Evolutionary conservation across 2,888 invertebrate genomes (phyloP).

Genomic region (Agriotes lineatus): DNA sequence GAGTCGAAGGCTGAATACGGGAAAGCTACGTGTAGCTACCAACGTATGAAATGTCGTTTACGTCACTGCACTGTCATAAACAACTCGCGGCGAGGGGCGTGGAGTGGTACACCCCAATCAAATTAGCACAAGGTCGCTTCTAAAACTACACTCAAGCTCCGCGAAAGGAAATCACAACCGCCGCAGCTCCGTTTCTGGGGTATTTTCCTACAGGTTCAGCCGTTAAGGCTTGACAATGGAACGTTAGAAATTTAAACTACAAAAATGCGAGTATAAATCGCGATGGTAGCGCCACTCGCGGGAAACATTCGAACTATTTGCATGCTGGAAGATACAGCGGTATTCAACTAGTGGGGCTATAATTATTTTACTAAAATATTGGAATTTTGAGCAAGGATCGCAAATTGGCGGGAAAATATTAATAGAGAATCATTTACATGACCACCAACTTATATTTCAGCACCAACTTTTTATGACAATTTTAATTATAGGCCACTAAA

Average conservation of each 20-base stretch:
- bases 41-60: constrained; percentile 17
- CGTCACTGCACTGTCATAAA: constrained; percentile 24
- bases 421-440: too few relatives aligned
- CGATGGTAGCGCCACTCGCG: not conserved
- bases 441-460: too few relatives aligned
- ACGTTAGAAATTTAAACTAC: constrained; percentile 18
- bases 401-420: too few relatives aligned
- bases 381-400: too few relatives aligned
- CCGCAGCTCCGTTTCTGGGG: not conserved
- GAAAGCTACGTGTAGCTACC: constrained; percentile 6
- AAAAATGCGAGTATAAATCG: constrained; percentile 15
- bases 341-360: too few relatives aligned
- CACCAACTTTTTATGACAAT: too few relatives aligned
- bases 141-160: not conserved
- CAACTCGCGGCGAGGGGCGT: constrained; percentile 19
- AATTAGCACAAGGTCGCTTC: not conserved
- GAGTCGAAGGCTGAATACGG: not conserved
- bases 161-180: not conserved
- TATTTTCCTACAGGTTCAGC: not conserved
- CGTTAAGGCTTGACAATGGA: not conserved
- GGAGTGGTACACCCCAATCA: not conserved
- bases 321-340: too few relatives aligned
- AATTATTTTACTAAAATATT: too few relatives aligned
- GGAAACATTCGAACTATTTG: not conserved
- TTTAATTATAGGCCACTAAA: too few relatives aligned